Conservation (phyloP, 2,113 vertebrate genomes). For the Corvus hawaiiensis region DNA sequence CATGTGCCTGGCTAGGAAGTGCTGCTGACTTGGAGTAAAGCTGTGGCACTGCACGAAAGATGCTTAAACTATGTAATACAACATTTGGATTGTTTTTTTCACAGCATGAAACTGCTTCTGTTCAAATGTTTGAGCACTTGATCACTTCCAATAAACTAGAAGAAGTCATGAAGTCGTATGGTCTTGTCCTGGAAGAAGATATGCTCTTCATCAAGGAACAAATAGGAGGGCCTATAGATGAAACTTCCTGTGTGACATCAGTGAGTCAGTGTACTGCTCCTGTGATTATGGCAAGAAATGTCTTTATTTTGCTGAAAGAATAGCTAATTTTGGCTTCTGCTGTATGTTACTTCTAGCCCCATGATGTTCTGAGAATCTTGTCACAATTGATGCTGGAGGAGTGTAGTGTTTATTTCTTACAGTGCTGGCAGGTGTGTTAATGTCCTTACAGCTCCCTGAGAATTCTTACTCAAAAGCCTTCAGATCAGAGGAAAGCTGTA, state of each 20-base stretch:
- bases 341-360: neutral
- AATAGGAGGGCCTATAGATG: conserved; percentile 78
- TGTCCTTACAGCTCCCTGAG: neutral
- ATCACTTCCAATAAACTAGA: conserved; percentile 76
- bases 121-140: conserved; percentile 91
- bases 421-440: neutral
- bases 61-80: neutral
- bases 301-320: neutral
- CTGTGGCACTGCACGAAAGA: neutral
- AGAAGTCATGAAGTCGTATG: conserved; percentile 75
- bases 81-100: neutral
- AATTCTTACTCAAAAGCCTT: neutral
- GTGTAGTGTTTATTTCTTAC: neutral
- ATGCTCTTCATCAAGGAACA: conserved; percentile 91
- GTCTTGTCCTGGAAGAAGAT: conserved; percentile 81
- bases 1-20: neutral
- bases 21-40: neutral
- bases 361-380: neutral
- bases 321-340: neutral
- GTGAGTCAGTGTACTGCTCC: conserved; percentile 26
- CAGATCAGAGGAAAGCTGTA: neutral
- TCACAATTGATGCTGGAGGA: neutral
- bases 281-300: neutral
- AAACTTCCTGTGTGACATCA: neutral
- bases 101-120: conserved; percentile 87